These are phyloP conservation scores for Holotrichia oblita DNA, from an alignment of 1,140 invertebrate genomes.

Conservation along the genomic window DNA sequence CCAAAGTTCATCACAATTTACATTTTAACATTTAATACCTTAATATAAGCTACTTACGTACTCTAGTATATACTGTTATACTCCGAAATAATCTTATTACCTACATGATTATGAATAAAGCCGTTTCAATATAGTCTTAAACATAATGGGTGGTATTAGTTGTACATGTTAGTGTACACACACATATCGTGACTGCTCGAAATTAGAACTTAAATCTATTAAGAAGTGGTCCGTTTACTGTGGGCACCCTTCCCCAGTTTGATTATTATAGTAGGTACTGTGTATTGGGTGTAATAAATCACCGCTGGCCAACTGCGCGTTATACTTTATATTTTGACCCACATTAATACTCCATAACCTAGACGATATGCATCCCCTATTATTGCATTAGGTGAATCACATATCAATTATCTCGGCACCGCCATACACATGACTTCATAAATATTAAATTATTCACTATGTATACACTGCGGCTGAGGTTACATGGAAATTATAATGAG, in stretches of 20 bases:
- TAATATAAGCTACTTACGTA: no score
- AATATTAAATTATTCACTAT: constrained; percentile 7
- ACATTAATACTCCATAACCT: neutral
- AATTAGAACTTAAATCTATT: constrained; percentile 9
- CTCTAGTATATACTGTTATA: no score
- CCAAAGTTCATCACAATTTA: no score
- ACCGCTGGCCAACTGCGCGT: neutral
- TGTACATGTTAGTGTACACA: neutral
- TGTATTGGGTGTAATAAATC: neutral
- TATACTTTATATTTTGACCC: constrained; percentile 17
- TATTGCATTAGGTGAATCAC: constrained; percentile 20
- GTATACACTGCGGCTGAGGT: neutral
- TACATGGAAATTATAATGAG: constrained; percentile 13
- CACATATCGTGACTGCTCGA: neutral
- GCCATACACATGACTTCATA: neutral
- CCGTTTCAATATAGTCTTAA: no score
- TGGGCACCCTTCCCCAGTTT: neutral
- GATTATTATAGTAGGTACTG: neutral
- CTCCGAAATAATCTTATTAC: no score
- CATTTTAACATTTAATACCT: no score
- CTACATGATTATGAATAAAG: no score
- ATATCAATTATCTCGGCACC: constrained; percentile 5
- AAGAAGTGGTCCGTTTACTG: constrained; percentile 1
- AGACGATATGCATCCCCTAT: neutral
- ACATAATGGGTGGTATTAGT: no score